Conservation (phyloP, 23 tunicate genomes). For the Corella eumyota region DNA sequence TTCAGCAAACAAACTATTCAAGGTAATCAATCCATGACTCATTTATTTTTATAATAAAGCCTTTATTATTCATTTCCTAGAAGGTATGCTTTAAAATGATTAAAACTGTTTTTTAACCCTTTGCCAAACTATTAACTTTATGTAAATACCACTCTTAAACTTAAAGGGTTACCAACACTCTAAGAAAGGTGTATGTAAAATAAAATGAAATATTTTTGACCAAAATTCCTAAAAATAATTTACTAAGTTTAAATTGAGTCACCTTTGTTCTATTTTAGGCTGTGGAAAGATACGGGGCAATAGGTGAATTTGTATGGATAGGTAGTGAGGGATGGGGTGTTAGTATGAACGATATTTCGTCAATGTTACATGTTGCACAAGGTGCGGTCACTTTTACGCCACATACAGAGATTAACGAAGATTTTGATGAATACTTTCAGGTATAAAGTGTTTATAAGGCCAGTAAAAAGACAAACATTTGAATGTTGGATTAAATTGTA, state of each 20-base stretch:
- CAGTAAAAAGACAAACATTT: not conserved
- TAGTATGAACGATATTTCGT: conserved; percentile 17
- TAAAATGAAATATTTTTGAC: too few species aligned
- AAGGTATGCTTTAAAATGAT: too few species aligned
- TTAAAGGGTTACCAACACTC: too few species aligned
- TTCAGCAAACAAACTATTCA: conserved; percentile 26
- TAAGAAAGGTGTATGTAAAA: too few species aligned
- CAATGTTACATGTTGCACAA: conserved; percentile 14
- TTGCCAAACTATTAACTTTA: too few species aligned
- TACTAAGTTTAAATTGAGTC: too few species aligned
- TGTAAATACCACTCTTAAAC: too few species aligned
- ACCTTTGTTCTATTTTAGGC: conserved; percentile 13
- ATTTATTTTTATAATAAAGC: too few species aligned
- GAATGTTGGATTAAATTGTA: not conserved
- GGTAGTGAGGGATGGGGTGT: conserved; percentile 37
- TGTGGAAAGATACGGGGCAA: conserved; percentile 10
- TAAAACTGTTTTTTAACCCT: too few species aligned
- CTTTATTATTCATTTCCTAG: too few species aligned
- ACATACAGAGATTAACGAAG: conserved; percentile 15
- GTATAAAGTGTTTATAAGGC: not conserved
- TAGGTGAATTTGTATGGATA: conserved; percentile 21
- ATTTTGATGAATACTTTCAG: conserved; percentile 30
- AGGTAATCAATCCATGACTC: too few species aligned
- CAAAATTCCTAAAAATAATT: too few species aligned
- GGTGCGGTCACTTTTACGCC: conserved; percentile 24